Base-by-base conservation (phyloP, 2,113 vertebrate genomes). In the Calyptomena viridis region DNA sequence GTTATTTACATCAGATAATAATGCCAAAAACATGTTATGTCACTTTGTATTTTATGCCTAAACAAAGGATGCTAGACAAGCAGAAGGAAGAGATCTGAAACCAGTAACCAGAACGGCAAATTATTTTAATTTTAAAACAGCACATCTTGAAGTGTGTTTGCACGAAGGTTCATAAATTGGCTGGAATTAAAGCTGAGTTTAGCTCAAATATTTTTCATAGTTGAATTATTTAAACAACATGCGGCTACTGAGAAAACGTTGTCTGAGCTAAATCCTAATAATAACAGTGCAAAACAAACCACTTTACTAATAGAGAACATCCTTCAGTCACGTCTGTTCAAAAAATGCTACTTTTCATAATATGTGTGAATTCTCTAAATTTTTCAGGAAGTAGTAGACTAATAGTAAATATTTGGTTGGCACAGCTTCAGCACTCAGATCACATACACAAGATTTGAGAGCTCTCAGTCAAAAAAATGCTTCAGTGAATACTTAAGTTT, bases 161-260 rank as follows among this genome's bases (percentile, higher is more conserved):
- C 68, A 67, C 90, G 93, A 95, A 93, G 18, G 64, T 86, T 96
- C 56, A 90, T 53, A 91, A 78, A 76, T 8, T 35, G 92, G 85
- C 40, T 92, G 91, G 80, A 91, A 94, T 89, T 77, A 76, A 73
- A 86, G 39, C 8, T 16, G 55, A 62, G 63, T 88, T 97, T 74
- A 97, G 50, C 35, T 84, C 35, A 91, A 93, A 71, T 84, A 97
- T 90, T 90, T 86, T 89, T 94, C 78, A 89, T 63, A 59, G 91
- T 39, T 69, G 50, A 97, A 94, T 94, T 96, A 87, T 28, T 95
- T 44, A 86, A 90, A 89, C 42, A 89, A 87, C 53, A 58, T 40
- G 30, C 3, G 5, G 89, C 77, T 81, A 84, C 53, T 22, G 56
- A 87, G 87, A 81, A 73, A 84, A 81, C 2, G 20, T 81, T 79